Percentiles rank a stretch among this genome's conserved stretches.
Conservation (phyloP, 2,113 vertebrate genomes). For the Apteryx mantelli region DNA sequence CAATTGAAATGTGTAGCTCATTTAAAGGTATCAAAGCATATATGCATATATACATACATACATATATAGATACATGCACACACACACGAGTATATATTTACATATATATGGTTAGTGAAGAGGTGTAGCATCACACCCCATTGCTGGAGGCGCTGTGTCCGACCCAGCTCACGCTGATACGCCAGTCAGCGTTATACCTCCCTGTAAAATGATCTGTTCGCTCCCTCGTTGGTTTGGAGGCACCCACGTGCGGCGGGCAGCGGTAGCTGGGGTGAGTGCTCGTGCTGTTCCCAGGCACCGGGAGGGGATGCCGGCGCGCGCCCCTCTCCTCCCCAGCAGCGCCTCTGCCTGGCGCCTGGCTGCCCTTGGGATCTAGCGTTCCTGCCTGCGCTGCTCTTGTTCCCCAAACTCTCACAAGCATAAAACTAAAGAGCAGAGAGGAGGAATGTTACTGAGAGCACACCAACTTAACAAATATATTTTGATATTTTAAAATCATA, state of each 20-base stretch:
- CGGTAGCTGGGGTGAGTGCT: too few species aligned
- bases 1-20: too few species aligned
- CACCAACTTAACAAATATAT: background rate
- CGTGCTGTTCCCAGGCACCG: background rate
- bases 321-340: background rate
- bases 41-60: too few species aligned
- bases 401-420: background rate
- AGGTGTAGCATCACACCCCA: background rate
- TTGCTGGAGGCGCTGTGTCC: background rate
- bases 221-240: background rate
- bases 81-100: background rate
- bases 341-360: background rate
- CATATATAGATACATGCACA: background rate
- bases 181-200: background rate
- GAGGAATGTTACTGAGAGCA: background rate
- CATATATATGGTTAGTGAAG: background rate
- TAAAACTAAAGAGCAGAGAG: background rate
- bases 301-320: background rate
- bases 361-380: background rate
- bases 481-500: background rate
- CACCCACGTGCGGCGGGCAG: background rate
- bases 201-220: background rate
- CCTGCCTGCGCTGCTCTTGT: background rate
- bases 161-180: background rate
- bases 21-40: background rate